Base-by-base conservation (phyloP, 2,888 invertebrate species). In the Spialia ferax region DNA sequence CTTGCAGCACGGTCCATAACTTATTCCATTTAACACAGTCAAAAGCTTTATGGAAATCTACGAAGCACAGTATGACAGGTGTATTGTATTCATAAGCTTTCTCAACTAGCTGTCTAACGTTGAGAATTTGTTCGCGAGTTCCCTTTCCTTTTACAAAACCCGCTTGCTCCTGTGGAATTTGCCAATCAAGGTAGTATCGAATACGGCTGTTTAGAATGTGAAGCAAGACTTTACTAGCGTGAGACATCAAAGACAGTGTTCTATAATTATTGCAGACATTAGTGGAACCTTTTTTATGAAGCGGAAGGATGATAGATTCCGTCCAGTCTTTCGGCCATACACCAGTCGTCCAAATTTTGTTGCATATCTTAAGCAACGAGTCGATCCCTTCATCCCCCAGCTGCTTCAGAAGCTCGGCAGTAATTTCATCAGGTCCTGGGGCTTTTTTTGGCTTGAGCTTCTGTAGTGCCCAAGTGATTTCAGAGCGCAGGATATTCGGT, bases 201-300 rank as follows among this genome's bases (percentile, higher is more conserved):
- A 29, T 29, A 5, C 29, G 29, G 29, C 5, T 29, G 38, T 38
- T 38, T 38, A 38, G 13, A 2, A 38, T 38, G n/a, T 38, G 48
- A 18, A 48, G 48, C 20, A 48, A 7, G 20, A 48, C 20, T 48
- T 48, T 48, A 20, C 48, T 48, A 1, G 48, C 48, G 11, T 48
- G 48, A 18, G 48, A 48, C 48, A 48, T 48, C 13, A 50, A 13
- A 6, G 50, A 22, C 50, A 50, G 50, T 2, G 50, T 50, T 11
- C 50, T 2, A 13, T 50, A 50, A 6, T 50, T 50, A 5, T 1
- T 13, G 6, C 22, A 50, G 5, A 5, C 6, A 22, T 3, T 50
- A 22, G 50, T 22, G 18, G 50, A 50, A 1, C 50, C 50, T 22
- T 50, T 50, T 22, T 50, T 50, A 22, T 50, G 22, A 50, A 50